phyloP scores from a whole-genome alignment of 92 coral and sea anemone genomes.

The Chrysogorgia sp. region DNA sequence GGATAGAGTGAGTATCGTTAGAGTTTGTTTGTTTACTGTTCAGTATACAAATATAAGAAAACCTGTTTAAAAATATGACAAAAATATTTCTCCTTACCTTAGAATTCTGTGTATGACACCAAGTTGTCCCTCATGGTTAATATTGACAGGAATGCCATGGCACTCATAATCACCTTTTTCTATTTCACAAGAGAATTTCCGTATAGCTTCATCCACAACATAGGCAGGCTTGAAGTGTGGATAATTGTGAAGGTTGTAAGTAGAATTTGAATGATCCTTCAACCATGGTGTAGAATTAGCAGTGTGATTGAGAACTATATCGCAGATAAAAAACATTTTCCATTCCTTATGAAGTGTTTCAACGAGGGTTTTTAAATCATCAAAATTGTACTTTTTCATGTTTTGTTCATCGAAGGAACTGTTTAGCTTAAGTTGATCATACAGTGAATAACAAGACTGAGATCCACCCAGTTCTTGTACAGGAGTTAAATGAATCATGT shows the following conservation, averaged over 20 bases:
- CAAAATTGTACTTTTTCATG: slow-evolving; percentile 62
- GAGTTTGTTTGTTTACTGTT: too few relatives aligned
- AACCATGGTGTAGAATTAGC: slow-evolving; percentile 88
- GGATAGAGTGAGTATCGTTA: too few relatives aligned
- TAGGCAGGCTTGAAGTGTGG: slow-evolving; percentile 94
- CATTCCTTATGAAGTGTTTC: slow-evolving; percentile 62
- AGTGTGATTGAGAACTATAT: slow-evolving; percentile 92
- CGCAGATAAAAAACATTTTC: slow-evolving; percentile 80
- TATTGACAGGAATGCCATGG: slow-evolving; percentile 77
- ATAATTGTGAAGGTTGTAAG: slow-evolving; percentile 84
- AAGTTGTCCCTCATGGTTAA: slow-evolving; percentile 75
- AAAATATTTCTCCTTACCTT: slow-evolving; percentile 74
- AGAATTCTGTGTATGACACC: slow-evolving; percentile 70
- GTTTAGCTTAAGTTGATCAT: slow-evolving; percentile 77
- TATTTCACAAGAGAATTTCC: slow-evolving; percentile 91
- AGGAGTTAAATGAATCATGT: slow-evolving; percentile 95
- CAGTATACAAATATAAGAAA: too few relatives aligned
- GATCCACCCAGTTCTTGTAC: slow-evolving; percentile 91
- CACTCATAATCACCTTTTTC: slow-evolving; percentile 75
- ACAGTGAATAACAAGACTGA: slow-evolving; percentile 76
- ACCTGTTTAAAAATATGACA: too few relatives aligned
- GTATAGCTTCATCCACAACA: slow-evolving; percentile 78
- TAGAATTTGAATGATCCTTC: slow-evolving; percentile 85
- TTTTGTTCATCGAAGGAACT: slow-evolving; percentile 69
- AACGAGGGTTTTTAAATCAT: slow-evolving; percentile 64